Evolutionary conservation across 2,888 invertebrate genomes (phyloP), one percentile per base, ranked within the genome.

Genomic region (Dicyrtomina minuta): DNA sequence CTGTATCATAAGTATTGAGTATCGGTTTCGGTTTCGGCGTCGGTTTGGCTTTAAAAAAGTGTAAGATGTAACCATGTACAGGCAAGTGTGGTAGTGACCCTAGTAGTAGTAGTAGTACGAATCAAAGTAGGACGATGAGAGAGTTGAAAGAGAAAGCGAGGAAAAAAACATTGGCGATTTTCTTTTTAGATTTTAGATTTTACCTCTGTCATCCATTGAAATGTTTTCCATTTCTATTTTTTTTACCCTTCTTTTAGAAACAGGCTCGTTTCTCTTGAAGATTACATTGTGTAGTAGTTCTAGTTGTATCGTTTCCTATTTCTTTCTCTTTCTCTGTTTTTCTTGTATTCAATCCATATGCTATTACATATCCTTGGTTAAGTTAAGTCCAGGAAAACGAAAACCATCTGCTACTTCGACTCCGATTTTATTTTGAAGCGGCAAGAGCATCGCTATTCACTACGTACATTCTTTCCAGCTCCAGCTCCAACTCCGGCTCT

Each of bases 141-240:
- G 56, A 26, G 26, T 13, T n/a, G 33, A 20, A 33, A 17, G 56
- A 26, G 56, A 26, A 13, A 13, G 43, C 6, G 17, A 39, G 33
- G 24, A 33, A 58, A 2, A n/a, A 46, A 20, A 20, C 46, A 17
- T 46, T 46, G 46, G 3, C n/a, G 46, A 46, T 17, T 46, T 56
- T 33, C 13, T 46, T 56, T n/a, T n/a, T n/a, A n/a, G n/a, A n/a
- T n/a, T n/a, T 27, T 3, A 56, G 56, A 56, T 51, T 55, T 55
- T 26, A 55, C 58, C 20, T 41, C n/a, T 41, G 17, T 58, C 58
- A 58, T 58, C 39, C 39, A 41, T 41, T 58, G 41, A 58, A 58
- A 58, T 41, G 39, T 39, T 58, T 41, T 26, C 51, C 4, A 20
- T 22, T 53, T 53, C 20, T 20, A 13, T n/a, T 12, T n/a, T 41